Base-by-base conservation (phyloP, 2,113 vertebrate species). In the Lycaon pictus region DNA sequence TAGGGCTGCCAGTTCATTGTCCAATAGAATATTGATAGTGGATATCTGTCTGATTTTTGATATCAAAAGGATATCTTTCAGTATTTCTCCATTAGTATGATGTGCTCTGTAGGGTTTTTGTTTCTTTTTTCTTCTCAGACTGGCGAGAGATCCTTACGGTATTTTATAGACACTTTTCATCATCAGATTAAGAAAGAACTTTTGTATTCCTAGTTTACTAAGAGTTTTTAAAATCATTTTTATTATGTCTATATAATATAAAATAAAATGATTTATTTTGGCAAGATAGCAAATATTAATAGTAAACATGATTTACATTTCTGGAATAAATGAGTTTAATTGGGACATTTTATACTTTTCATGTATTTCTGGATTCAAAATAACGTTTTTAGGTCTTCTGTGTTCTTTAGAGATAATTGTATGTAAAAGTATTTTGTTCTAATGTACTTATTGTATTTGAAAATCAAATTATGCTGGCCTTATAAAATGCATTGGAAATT, bases 261-360 rank as follows among this genome's bases (percentile, higher is more conserved):
- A 43, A 43, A 43, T 43, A 43, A 74, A 37, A 77, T 48, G 77
- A n/a, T 9, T 13, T 74, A 43, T 74, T 74, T 74, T 72, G 10
- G 67, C 71, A 79, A 67, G 51, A 15, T 67, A 27, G 53, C 37
- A n/a, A 43, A 27, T 32, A 80, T 32, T 48, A 35, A 48, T 58
- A 27, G 23, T 17, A 77, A 15, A 27, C 63, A 48, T 19, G n/a
- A 32, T 15, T 55, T 76, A 25, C 23, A 29, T 86, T 55, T 93
- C 74, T 58, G n/a, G 51, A 80, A 69, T 94, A 88, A 93, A 51
- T 86, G 69, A 48, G n/a, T 94, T 80, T 71, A 20, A 29, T 88
- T 80, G 51, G 55, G n/a, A 69, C 25, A 2, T 87, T 56, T 76
- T 63, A 25, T 51, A 48, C 8, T 55, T 86, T 85, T 56, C 48